Base-by-base conservation (phyloP, 2,888 invertebrate genomes). In the Drosophila mettleri region DNA sequence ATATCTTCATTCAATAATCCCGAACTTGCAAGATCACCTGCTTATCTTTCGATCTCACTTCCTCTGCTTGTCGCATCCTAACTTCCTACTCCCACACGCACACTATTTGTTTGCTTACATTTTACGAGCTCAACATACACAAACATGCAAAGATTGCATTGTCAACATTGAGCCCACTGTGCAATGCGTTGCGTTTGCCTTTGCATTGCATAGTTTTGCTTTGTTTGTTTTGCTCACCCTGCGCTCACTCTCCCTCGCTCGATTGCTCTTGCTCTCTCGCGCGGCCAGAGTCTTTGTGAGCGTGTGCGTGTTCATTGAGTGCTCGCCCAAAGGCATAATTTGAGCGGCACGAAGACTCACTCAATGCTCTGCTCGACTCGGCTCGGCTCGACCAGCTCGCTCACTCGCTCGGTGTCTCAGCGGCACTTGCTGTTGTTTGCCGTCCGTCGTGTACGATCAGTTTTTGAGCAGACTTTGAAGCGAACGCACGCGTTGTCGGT, bases 401-500 rank as follows among this genome's bases (percentile, higher is more conserved):
- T 70, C 52, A 34, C 29, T 43, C 16, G 31, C 16, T 34, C 38
- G 55, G 49, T 46, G 8, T 70, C 70, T 73, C 70, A 68, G 71
- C 58, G 70, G 71, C 78, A 75, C 75, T 88, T 74, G 81, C 77
- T 80, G 87, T 62, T 84, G 66, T 70, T 52, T 39, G 64, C 48
- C 53, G 48, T 60, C 48, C 58, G 62, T 53, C 67, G 69, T 68
- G 79, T 78, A 74, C 71, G 88, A 90, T 91, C 91, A 91, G 91
- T 92, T 90, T 85, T 83, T 88, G 90, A 91, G 91, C 86, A 90
- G 90, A 89, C 89, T 89, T 90, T 89, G 81, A 91, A 69, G 68
- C 66, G 88, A 88, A 87, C 88, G 84, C 81, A 90, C 86, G 89
- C 68, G 71, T 63, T 70, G 76, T 75, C 75, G 78, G 75, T 73